Conservation (phyloP, 1,140 invertebrate species). For the Lordiphosa mommai region DNA sequence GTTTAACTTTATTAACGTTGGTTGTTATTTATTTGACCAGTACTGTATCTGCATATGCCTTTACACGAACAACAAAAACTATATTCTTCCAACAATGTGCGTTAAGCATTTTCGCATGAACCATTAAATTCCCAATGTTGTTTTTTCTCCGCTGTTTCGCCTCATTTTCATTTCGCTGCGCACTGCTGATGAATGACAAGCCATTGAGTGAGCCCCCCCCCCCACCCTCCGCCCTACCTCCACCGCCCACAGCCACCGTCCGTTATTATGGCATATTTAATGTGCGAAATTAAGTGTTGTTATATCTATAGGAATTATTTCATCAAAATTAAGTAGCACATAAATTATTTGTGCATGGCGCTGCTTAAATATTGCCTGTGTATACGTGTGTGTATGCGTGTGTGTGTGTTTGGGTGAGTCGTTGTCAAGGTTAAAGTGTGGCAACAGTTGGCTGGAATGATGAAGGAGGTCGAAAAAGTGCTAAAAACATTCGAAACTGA, state of each 20-base stretch:
- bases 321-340: constrained; percentile 73
- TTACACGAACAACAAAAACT: constrained; percentile 1
- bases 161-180: constrained; percentile 63
- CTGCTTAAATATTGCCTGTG: constrained; percentile 15
- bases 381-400: not conserved
- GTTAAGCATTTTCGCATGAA: constrained; percentile 48
- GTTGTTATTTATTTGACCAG: too few species aligned
- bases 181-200: constrained; percentile 66
- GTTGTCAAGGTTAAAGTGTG: constrained; percentile 31
- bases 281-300: constrained; percentile 74
- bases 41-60: not conserved
- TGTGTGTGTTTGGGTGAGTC: constrained; percentile 10
- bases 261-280: constrained; percentile 66
- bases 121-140: constrained; percentile 55
- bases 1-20: too few species aligned
- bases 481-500: constrained; percentile 21
- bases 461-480: constrained; percentile 20
- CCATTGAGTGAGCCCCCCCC: constrained; percentile 40
- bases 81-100: constrained; percentile 25
- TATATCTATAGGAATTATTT: constrained; percentile 72
- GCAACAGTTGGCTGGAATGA: constrained; percentile 30
- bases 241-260: not conserved
- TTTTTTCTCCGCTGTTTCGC: constrained; percentile 29
- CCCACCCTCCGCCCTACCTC: not conserved
- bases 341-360: constrained; percentile 55